Conservation (phyloP, 2,888 invertebrate species). For the Cetonia aurata region DNA sequence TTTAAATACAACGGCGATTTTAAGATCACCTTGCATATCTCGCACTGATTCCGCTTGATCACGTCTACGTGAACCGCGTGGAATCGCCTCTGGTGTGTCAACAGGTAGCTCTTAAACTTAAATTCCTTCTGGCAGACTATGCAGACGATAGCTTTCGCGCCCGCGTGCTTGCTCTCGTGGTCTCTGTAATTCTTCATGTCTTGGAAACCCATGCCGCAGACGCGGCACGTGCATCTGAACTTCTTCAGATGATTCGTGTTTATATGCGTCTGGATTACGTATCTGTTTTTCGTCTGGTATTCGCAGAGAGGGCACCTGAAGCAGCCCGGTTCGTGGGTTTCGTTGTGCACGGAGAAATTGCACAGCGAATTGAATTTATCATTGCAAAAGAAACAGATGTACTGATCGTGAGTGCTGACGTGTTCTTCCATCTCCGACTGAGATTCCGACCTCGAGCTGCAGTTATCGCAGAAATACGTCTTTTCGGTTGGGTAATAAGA, state of each 20-base stretch:
- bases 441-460: constrained; percentile 43
- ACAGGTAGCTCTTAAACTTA: constrained; percentile 64
- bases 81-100: constrained; percentile 59
- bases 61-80: constrained; percentile 64
- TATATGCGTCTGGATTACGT: constrained; percentile 59
- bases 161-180: constrained; percentile 70
- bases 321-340: constrained; percentile 58
- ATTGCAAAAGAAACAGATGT: constrained; percentile 43
- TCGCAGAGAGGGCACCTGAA: constrained; percentile 60
- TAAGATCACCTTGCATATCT: constrained; percentile 59
- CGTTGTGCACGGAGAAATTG: constrained; percentile 60
- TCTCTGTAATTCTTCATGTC: constrained; percentile 69
- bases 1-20: constrained; percentile 61
- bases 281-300: constrained; percentile 57
- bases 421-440: constrained; percentile 49
- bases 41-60: constrained; percentile 64
- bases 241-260: constrained; percentile 61
- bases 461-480: constrained; percentile 47
- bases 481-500: constrained; percentile 51
- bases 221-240: constrained; percentile 68
- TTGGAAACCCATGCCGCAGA: constrained; percentile 71
- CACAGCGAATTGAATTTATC: constrained; percentile 60
- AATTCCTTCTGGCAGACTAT: constrained; percentile 69
- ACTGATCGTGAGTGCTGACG: constrained; percentile 48
- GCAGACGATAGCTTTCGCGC: constrained; percentile 68